These are phyloP conservation scores for Belonocnema kinseyi DNA, from an alignment of 1,140 invertebrate genomes.

Conservation along the genomic window DNA sequence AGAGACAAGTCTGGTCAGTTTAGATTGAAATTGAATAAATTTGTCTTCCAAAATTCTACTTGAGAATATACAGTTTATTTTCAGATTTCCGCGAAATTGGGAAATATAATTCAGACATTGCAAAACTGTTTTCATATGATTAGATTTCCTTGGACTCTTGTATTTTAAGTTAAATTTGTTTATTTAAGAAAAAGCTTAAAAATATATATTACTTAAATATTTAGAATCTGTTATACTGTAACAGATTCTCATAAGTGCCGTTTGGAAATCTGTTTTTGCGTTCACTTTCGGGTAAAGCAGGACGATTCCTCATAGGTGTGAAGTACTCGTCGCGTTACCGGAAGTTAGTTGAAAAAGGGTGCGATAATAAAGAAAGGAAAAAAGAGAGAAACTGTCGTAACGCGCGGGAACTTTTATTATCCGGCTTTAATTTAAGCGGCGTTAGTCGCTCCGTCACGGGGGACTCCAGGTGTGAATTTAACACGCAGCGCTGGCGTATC, in stretches of 20 bases:
- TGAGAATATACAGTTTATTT: no score
- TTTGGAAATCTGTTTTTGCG: constrained; percentile 1
- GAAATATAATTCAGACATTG: no score
- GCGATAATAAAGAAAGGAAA: constrained; percentile 36
- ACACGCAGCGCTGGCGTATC: constrained; percentile 53
- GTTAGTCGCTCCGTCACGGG: constrained; percentile 70
- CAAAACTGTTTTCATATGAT: no score
- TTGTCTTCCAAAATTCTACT: no score
- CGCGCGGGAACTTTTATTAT: constrained; percentile 70
- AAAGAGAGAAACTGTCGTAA: constrained; percentile 49
- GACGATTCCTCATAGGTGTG: constrained; percentile 23
- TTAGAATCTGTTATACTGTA: background rate
- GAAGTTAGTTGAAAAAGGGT: constrained; percentile 19
- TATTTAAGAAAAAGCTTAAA: background rate
- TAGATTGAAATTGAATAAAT: no score
- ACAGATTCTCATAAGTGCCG: background rate
- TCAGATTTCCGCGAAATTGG: no score
- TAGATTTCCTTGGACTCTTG: no score
- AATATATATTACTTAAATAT: constrained; percentile 21
- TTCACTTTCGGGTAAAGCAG: background rate
- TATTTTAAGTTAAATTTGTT: no score
- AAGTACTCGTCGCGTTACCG: constrained; percentile 21
- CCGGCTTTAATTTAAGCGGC: constrained; percentile 74
- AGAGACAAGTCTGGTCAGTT: no score
- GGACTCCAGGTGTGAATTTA: constrained; percentile 72